Percentiles rank a stretch among this genome's conserved stretches.
Evolutionary conservation across 2,797 vertebrate species (phyloP).

Genomic region (Synaphobranchus kaupii): DNA sequence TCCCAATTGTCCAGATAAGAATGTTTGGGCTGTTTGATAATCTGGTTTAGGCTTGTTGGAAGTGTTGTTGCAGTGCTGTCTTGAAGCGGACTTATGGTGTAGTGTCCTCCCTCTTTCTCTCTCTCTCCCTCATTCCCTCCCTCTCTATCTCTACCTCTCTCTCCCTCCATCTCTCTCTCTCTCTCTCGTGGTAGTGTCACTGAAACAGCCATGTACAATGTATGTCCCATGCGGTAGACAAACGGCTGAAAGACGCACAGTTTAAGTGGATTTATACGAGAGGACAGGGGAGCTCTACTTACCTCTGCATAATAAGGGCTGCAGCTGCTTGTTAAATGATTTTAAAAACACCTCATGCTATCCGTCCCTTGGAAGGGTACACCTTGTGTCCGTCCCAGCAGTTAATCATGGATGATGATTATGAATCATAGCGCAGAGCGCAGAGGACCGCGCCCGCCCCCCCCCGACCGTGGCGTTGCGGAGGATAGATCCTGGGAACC

Average conservation of each 20-base stretch:
- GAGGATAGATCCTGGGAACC: constrained; percentile 32
- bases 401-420: constrained; percentile 52
- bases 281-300: neutral
- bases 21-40: neutral
- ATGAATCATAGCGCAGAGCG: constrained; percentile 41
- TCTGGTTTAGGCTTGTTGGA: neutral
- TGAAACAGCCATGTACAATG: neutral
- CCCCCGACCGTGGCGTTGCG: neutral
- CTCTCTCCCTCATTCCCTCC: neutral
- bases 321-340: neutral
- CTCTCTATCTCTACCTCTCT: neutral
- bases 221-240: neutral
- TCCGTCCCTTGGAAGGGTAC: constrained; percentile 37
- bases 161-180: too few species aligned
- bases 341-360: neutral
- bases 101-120: neutral
- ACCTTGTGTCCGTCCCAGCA: constrained; percentile 31
- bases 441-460: neutral
- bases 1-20: neutral
- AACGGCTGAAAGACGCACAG: neutral
- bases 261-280: neutral
- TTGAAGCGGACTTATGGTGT: neutral
- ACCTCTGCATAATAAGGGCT: neutral
- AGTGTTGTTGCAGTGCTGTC: neutral
- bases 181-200: neutral